Evolutionary conservation across 2,888 invertebrate species (phyloP), one percentile per base, ranked within the genome.

Genomic region (Trachelus tabidus): DNA sequence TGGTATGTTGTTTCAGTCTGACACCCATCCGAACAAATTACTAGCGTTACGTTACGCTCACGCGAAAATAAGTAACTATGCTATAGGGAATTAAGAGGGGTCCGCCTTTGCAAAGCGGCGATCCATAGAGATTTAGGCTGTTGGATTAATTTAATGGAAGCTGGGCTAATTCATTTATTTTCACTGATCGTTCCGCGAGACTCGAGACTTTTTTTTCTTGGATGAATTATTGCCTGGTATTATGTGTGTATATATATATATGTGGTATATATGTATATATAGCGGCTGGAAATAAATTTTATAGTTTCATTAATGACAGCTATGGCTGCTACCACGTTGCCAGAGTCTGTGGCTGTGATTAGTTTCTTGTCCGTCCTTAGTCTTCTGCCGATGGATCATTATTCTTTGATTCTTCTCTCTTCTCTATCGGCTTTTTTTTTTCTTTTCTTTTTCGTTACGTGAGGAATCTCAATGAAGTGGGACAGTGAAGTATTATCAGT

Each of bases 11-110:
- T 74, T 74, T 56, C 76, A 34, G 74, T 74, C 73, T 37, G 40
- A 77, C 79, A 76, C 69, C 76, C 35, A 76, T 68, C 68, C 74
- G 73, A 77, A 79, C 73, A 77, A 79, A 79, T 79, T 69, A 71
- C 23, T 56, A 23, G 56, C 56, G 23, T 23, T 56, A 56, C 23
- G 56, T 56, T 56, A 56, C 56, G 56, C 56, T 23, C 23, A 23
- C 56, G 23, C 56, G 23, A 23, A 23, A 56, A 9, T 23, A 56
- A 56, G 40, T 56, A 9, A 56, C 56, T 23, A 2, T 0, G 23
- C 1, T 56, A 23, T 2, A 23, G 56, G 23, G 56, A 56, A 56
- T 56, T 23, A 23, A 56, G 23, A 56, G 23, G 35, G 23, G 35
- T 56, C 2, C 9, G 56, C 0, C 15, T 56, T 23, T 23, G 6